Percentiles rank a stretch among this genome's conserved stretches.
Conservation (phyloP, 2,113 vertebrate genomes). For the Solea solea region DNA sequence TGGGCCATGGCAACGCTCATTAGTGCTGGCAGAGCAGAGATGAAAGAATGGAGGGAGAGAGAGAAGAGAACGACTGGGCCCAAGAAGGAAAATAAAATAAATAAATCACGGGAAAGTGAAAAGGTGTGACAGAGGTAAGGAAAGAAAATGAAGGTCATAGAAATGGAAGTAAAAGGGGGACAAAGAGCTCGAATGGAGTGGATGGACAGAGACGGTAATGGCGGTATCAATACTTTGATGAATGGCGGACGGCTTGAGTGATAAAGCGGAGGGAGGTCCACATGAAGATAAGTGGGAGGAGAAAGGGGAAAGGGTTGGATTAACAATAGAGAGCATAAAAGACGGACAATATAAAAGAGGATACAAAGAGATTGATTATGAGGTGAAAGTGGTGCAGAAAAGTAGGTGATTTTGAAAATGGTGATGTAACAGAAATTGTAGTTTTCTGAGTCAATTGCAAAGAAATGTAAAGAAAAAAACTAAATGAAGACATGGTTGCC, state of each 20-base stretch:
- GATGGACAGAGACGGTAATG: constrained; percentile 36
- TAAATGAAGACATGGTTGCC: neutral
- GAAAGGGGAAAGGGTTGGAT: constrained; percentile 30
- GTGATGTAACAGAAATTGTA: constrained; percentile 11
- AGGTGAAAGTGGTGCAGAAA: neutral
- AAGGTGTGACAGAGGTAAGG: constrained; percentile 51
- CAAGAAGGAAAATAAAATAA: neutral
- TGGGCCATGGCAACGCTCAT: constrained; percentile 79
- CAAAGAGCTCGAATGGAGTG: constrained; percentile 32
- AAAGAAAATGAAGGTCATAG: constrained; percentile 64
- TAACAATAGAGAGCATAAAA: constrained; percentile 28
- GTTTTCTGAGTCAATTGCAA: constrained; percentile 6
- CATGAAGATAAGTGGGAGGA: constrained; percentile 52
- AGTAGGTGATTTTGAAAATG: neutral
- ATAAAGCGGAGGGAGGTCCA: constrained; percentile 48
- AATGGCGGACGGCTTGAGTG: constrained; percentile 47
- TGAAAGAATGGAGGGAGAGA: constrained; percentile 57
- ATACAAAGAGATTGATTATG: neutral
- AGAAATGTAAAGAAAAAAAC: neutral
- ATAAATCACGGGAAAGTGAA: constrained; percentile 37
- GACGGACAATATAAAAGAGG: neutral
- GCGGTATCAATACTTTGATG: constrained; percentile 53
- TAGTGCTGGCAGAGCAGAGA: constrained; percentile 75
- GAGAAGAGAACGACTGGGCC: constrained; percentile 39
- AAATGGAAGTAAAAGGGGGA: constrained; percentile 38